A percentile compares a stretch with the other conserved stretches of the same genome.
phyloP scores from a whole-genome alignment of 2,113 vertebrate genomes.

The Anguilla japonica region DNA sequence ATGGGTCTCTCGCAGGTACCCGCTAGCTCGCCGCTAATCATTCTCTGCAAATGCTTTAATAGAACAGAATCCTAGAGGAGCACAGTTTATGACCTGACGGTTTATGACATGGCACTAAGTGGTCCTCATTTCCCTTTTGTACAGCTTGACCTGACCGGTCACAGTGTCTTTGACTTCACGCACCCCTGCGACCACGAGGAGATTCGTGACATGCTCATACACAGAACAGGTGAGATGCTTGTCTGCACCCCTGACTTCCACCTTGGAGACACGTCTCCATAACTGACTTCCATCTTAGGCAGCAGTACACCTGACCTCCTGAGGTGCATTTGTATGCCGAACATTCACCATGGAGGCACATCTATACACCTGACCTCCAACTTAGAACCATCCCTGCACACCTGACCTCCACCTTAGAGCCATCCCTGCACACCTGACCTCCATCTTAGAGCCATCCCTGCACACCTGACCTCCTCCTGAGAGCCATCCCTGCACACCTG shows the following conservation, averaged over 20 bases:
- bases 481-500: no score
- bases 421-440: no score
- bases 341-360: no score
- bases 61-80: neutral
- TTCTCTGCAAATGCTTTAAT: neutral
- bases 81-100: no score
- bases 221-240: constrained; percentile 84
- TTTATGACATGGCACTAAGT: neutral
- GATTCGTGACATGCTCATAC: constrained; percentile 91
- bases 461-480: no score
- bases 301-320: neutral
- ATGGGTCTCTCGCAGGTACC: constrained; percentile 91
- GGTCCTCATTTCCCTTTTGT: constrained; percentile 40
- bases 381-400: no score
- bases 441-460: no score
- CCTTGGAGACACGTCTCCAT: neutral
- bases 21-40: neutral
- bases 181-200: constrained; percentile 98
- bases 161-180: constrained; percentile 94
- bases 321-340: no score
- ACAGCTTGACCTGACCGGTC: constrained; percentile 93
- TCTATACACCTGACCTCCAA: no score
- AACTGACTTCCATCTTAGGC: neutral
- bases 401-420: no score
- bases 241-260: neutral